Percentiles rank a stretch among this genome's conserved stretches.
phyloP scores from a whole-genome alignment of 35 echinoderm and acorn worm genomes.

The Heliocidaris tuberculata region DNA sequence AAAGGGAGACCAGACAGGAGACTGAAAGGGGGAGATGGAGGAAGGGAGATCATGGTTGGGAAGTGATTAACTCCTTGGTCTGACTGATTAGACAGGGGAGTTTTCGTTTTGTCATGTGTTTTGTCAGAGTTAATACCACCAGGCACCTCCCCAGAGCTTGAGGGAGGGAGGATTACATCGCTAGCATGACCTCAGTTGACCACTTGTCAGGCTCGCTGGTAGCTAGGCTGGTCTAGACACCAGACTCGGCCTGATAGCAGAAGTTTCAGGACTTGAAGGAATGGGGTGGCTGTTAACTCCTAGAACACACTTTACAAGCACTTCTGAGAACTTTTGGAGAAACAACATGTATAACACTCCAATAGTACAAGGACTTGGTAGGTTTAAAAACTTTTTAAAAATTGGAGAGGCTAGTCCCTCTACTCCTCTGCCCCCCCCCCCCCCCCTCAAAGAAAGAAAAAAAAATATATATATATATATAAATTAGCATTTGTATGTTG shows the following conservation, averaged over 20 bases:
- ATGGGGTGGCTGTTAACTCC: background rate
- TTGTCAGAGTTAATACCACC: conserved; percentile 10
- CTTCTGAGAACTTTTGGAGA: too few relatives aligned
- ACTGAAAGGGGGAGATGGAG: background rate
- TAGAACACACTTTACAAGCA: too few relatives aligned
- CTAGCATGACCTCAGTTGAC: background rate
- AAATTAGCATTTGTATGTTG: too few relatives aligned
- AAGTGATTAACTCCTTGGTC: too few relatives aligned
- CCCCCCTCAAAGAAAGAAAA: too few relatives aligned
- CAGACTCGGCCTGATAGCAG: background rate
- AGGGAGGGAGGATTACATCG: background rate
- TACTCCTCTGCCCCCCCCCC: too few relatives aligned
- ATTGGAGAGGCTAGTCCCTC: too few relatives aligned
- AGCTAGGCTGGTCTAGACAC: background rate
- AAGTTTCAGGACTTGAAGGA: background rate
- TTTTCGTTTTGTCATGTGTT: background rate
- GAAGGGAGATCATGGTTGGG: background rate
- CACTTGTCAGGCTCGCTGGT: background rate
- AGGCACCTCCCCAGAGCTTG: background rate
- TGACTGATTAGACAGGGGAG: background rate
- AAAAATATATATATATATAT: too few relatives aligned
- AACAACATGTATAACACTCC: too few relatives aligned
- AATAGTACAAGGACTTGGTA: too few relatives aligned
- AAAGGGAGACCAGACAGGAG: background rate
- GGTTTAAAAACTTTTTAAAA: too few relatives aligned